Conservation (phyloP, 2,113 vertebrate genomes). For the Hemichromis elongatus region DNA sequence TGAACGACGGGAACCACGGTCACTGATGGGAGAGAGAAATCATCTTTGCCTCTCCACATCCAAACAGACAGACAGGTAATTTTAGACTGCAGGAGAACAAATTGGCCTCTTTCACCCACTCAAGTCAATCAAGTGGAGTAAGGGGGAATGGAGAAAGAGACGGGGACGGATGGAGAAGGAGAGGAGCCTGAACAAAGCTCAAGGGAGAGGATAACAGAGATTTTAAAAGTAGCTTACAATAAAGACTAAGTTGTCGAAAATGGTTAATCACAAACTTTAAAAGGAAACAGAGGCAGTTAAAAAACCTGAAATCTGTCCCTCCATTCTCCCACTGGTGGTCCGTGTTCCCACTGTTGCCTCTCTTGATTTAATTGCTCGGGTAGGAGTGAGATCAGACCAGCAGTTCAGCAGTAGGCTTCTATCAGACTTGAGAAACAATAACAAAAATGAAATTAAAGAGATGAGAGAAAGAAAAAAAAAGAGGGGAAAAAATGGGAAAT, state of each 20-base stretch:
- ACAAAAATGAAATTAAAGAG: constrained; percentile 54
- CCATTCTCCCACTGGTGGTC: constrained; percentile 56
- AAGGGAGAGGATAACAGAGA: neutral
- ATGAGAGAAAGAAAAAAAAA: neutral
- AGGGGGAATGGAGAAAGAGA: constrained; percentile 8
- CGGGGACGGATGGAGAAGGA: neutral
- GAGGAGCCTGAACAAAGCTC: neutral
- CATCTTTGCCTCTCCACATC: constrained; percentile 41
- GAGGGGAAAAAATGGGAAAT: neutral
- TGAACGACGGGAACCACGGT: neutral
- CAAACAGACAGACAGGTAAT: constrained; percentile 62
- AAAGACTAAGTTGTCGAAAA: neutral
- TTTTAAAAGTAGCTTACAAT: neutral
- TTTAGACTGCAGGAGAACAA: constrained; percentile 58
- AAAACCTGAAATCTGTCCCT: neutral
- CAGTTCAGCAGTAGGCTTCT: constrained; percentile 43
- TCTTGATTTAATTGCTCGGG: constrained; percentile 49
- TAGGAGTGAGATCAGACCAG: constrained; percentile 62
- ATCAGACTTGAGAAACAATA: constrained; percentile 48
- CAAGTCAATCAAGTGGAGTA: constrained; percentile 54
- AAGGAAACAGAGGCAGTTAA: neutral
- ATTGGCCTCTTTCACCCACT: constrained; percentile 59
- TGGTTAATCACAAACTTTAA: neutral
- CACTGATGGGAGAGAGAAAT: constrained; percentile 37
- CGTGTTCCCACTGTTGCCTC: constrained; percentile 22